These are phyloP conservation scores for Austrolebias charrua DNA, from an alignment of 2,797 vertebrate species.

Conservation along the genomic window DNA sequence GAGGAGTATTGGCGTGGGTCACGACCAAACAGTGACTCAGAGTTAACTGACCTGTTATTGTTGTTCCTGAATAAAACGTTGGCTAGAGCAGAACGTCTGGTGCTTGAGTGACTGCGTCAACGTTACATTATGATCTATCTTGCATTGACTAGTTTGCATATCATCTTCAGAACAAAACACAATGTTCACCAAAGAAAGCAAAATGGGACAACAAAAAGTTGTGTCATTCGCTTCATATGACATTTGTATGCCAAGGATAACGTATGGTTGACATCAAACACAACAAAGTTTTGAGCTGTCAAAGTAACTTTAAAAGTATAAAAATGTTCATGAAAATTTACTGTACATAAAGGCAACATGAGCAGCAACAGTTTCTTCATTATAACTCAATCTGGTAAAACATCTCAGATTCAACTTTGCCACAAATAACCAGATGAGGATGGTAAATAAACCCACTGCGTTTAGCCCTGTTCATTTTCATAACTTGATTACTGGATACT, in stretches of 20 bases:
- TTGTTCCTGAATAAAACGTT: no score
- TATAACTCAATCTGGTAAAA: constrained; percentile 4
- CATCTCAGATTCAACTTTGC: not conserved
- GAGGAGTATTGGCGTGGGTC: no score
- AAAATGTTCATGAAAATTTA: not conserved
- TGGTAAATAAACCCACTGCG: constrained; percentile 9
- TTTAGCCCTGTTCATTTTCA: constrained; percentile 30
- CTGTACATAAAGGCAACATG: constrained; percentile 1
- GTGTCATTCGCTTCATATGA: not conserved
- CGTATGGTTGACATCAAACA: not conserved
- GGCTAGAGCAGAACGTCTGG: no score
- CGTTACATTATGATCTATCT: no score
- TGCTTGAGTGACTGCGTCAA: no score
- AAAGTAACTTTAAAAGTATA: no score
- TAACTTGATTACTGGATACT: constrained; percentile 15
- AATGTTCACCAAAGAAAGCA: not conserved
- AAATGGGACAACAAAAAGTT: not conserved
- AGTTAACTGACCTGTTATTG: no score
- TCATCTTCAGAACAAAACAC: not conserved
- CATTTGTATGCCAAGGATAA: constrained; percentile 1
- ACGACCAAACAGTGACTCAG: no score
- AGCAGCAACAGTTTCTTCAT: not conserved
- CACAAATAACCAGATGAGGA: constrained; percentile 7
- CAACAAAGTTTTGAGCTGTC: not conserved
- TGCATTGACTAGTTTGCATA: no score